Percentiles rank a stretch among this genome's conserved stretches.
phyloP scores from a whole-genome alignment of 1,140 invertebrate genomes.

The Drosophila saltans region DNA sequence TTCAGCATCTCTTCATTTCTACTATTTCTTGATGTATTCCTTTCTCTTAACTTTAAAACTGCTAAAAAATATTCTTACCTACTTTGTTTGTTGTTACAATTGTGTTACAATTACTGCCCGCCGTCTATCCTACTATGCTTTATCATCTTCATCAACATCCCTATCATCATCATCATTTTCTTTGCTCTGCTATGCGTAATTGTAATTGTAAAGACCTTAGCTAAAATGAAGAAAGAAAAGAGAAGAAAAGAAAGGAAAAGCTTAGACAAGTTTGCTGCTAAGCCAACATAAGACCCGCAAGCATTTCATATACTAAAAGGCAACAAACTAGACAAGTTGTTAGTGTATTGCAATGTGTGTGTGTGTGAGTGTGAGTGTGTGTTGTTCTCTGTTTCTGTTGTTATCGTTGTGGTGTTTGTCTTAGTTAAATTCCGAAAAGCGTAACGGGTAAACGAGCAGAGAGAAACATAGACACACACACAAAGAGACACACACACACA shows the following conservation, averaged over 20 bases:
- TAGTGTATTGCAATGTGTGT: conserved; percentile 40
- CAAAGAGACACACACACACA: background rate
- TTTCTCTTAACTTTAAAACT: conserved; percentile 40
- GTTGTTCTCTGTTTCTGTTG: conserved; percentile 59
- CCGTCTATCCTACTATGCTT: conserved; percentile 9
- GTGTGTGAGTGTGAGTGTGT: conserved; percentile 12
- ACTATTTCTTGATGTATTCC: background rate
- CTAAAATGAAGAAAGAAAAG: conserved; percentile 3
- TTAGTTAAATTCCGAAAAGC: conserved; percentile 79
- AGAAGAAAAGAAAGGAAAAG: conserved; percentile 18
- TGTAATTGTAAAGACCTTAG: conserved; percentile 66
- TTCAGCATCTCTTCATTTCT: background rate
- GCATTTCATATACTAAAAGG: conserved; percentile 75
- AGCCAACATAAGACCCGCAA: conserved; percentile 79
- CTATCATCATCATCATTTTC: conserved; percentile 23
- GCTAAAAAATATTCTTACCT: conserved; percentile 62
- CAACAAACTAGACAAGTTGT: conserved; percentile 72
- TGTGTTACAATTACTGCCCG: conserved; percentile 60
- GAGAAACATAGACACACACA: conserved; percentile 14
- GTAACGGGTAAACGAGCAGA: conserved; percentile 69
- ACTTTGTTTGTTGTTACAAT: conserved; percentile 67
- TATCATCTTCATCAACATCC: conserved; percentile 27
- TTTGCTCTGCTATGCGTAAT: conserved; percentile 56
- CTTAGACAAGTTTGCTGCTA: conserved; percentile 79
- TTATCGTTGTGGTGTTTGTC: conserved; percentile 79